These are phyloP conservation scores for Eulacestoma nigropectus DNA, from an alignment of 2,113 vertebrate genomes.

Conservation along the genomic window DNA sequence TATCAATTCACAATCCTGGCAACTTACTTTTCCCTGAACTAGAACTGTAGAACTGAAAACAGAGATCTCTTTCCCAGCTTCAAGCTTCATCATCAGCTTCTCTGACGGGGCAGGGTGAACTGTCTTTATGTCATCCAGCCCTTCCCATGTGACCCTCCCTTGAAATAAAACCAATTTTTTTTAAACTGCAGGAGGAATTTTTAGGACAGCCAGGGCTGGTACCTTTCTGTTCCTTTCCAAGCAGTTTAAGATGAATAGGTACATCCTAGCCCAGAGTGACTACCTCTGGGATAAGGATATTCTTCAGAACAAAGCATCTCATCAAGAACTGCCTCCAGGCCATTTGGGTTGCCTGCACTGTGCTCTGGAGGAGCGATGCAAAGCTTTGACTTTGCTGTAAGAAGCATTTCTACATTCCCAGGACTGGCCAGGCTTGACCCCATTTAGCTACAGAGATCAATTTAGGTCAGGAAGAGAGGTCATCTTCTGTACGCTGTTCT, in stretches of 20 bases:
- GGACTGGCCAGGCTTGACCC: not conserved
- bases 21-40: not conserved
- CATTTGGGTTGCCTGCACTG: not conserved
- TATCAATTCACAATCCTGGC: not conserved
- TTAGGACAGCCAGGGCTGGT: not conserved
- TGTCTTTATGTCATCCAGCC: not conserved
- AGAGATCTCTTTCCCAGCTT: not conserved
- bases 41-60: not conserved
- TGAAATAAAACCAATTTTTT: not conserved
- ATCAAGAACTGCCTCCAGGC: not conserved
- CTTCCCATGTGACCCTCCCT: not conserved
- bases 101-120: not conserved
- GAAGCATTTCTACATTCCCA: not conserved
- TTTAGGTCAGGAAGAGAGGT: not conserved
- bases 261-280: not conserved
- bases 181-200: not conserved
- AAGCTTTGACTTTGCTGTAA: not conserved
- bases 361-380: not conserved
- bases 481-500: not conserved
- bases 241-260: not conserved
- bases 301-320: not conserved
- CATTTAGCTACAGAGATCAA: conserved; percentile 30
- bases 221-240: not conserved
- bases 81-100: not conserved
- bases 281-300: not conserved